phyloP scores from a whole-genome alignment of 2,797 vertebrate genomes.

The Tauraco hartlaubi region DNA sequence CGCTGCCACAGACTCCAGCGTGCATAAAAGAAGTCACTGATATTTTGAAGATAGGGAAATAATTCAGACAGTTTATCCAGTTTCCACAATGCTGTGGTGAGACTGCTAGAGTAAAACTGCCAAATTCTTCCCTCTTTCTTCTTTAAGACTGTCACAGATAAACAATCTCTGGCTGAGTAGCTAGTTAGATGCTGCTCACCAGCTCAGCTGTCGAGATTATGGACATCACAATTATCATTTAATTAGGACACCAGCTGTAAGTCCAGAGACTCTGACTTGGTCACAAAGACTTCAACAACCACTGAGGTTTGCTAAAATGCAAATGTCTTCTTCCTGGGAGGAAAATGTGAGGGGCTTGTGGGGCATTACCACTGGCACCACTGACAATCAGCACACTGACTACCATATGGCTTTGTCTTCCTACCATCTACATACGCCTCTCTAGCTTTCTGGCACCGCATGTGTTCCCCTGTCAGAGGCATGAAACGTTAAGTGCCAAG shows the following conservation, averaged over 20 bases:
- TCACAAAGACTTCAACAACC: neutral
- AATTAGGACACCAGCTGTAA: neutral
- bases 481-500: neutral
- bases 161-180: neutral
- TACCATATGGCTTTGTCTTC: neutral
- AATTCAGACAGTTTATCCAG: neutral
- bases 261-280: neutral
- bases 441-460: neutral
- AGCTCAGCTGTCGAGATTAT: neutral
- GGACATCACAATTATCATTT: neutral
- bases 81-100: neutral
- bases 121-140: neutral
- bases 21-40: neutral
- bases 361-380: neutral
- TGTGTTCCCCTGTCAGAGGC: neutral
- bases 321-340: neutral
- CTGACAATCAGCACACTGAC: neutral
- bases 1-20: neutral
- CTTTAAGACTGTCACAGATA: neutral
- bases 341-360: neutral
- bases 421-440: neutral
- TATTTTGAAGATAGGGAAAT: neutral
- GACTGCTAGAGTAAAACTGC: neutral
- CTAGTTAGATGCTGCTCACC: neutral
- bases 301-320: neutral